These are phyloP conservation scores for Lasioglossum calceatum DNA, from an alignment of 2,888 invertebrate genomes.

Conservation along the genomic window DNA sequence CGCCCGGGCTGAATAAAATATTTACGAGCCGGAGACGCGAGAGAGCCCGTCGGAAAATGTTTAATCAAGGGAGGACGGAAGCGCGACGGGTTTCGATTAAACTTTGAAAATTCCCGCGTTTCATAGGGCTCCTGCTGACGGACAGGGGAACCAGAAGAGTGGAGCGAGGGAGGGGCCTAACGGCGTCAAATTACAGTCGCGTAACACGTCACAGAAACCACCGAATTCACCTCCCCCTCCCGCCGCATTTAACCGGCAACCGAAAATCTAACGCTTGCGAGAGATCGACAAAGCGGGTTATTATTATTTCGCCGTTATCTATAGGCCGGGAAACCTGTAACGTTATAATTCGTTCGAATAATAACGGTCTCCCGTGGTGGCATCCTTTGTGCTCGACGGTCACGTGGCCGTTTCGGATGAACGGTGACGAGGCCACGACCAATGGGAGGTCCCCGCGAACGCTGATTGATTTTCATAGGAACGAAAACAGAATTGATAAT, in stretches of 20 bases:
- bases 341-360: conserved; percentile 24
- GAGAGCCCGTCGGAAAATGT: conserved; percentile 22
- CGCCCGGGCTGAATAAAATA: conserved; percentile 32
- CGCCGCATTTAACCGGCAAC: background rate
- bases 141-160: background rate
- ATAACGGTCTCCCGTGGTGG: conserved; percentile 5
- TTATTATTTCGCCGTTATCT: background rate
- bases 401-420: conserved; percentile 10
- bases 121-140: background rate
- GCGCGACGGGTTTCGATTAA: conserved; percentile 48
- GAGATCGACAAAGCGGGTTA: conserved; percentile 30
- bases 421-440: background rate
- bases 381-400: background rate
- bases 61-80: conserved; percentile 17
- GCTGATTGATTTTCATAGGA: conserved; percentile 1
- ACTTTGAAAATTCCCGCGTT: conserved; percentile 51
- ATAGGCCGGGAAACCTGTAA: background rate
- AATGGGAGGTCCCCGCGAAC: background rate
- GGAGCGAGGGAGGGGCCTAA: background rate
- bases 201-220: conserved; percentile 24
- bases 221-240: background rate
- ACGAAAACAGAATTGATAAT: conserved; percentile 28
- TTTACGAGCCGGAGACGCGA: conserved; percentile 25
- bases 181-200: conserved; percentile 34
- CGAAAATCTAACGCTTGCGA: background rate